These are phyloP conservation scores for Dromiciops gliroides DNA, from an alignment of 2,113 vertebrate genomes.

Conservation along the genomic window DNA sequence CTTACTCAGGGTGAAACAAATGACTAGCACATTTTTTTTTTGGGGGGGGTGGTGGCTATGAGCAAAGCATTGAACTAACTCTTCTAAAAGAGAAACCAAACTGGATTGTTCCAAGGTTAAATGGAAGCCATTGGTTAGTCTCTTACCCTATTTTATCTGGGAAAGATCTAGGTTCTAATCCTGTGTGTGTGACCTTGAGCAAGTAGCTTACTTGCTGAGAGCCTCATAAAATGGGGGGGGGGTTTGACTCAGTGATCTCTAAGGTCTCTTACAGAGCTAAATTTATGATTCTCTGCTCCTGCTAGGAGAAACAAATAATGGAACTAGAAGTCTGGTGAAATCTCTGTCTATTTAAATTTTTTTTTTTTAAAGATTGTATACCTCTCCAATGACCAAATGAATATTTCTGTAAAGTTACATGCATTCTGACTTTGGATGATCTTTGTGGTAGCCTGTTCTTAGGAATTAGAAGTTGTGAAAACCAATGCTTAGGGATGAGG, in stretches of 20 bases:
- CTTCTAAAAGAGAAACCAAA: background rate
- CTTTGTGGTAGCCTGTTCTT: background rate
- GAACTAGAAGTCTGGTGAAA: background rate
- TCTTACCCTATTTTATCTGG: background rate
- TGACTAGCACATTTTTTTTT: background rate
- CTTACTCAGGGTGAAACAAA: background rate
- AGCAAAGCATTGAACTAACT: background rate
- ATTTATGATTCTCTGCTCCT: background rate
- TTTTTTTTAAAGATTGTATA: background rate
- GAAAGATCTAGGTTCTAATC: background rate
- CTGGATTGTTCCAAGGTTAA: background rate
- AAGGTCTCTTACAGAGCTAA: background rate
- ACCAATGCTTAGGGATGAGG: background rate
- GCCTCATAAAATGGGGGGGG: background rate
- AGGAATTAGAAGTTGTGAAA: background rate
- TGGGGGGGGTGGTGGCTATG: background rate
- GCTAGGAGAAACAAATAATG: background rate
- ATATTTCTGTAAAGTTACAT: background rate
- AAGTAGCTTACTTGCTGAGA: background rate
- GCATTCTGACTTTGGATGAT: background rate
- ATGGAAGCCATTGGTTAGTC: background rate
- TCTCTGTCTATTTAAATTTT: background rate
- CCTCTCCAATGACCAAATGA: background rate
- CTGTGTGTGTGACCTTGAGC: fast-evolving
- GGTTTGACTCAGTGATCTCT: background rate